Evolutionary conservation across 2,888 invertebrate genomes (phyloP).

Genomic region (Tigriopus californicus): DNA sequence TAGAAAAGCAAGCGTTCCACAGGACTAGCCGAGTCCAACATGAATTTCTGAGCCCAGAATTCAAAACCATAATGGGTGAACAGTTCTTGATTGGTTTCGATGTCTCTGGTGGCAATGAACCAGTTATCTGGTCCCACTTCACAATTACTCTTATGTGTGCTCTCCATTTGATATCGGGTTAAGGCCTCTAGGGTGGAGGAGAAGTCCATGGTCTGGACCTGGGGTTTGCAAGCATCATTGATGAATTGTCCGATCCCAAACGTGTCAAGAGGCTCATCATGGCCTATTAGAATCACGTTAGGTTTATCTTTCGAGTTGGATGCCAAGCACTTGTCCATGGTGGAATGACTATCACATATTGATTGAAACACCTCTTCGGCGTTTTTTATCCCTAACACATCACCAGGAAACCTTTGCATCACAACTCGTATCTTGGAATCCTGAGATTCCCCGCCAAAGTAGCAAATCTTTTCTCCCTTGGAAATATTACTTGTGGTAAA

Average conservation of each 20-base stretch:
- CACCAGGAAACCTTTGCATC: no score
- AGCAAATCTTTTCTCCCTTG: no score
- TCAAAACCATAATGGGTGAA: constrained; percentile 4
- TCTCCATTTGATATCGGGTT: neutral
- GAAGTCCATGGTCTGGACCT: neutral
- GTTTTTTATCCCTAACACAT: no score
- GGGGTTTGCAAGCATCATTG: neutral
- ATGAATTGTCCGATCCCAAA: constrained; percentile 3
- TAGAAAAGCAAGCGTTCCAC: neutral
- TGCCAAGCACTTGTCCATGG: no score
- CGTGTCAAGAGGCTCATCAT: no score
- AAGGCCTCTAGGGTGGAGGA: neutral
- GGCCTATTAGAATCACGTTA: no score
- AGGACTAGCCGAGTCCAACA: neutral
- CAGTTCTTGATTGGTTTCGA: neutral
- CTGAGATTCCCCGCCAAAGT: no score
- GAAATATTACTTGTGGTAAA: no score
- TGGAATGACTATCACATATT: no score
- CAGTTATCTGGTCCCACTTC: neutral
- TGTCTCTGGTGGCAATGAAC: neutral
- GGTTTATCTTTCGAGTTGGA: no score
- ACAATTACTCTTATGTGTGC: neutral
- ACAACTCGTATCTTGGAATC: no score
- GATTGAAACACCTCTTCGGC: no score
- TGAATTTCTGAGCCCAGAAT: constrained; percentile 2